Evolutionary conservation across 2,888 invertebrate genomes (phyloP).

Genomic region (Melanostoma scalare): DNA sequence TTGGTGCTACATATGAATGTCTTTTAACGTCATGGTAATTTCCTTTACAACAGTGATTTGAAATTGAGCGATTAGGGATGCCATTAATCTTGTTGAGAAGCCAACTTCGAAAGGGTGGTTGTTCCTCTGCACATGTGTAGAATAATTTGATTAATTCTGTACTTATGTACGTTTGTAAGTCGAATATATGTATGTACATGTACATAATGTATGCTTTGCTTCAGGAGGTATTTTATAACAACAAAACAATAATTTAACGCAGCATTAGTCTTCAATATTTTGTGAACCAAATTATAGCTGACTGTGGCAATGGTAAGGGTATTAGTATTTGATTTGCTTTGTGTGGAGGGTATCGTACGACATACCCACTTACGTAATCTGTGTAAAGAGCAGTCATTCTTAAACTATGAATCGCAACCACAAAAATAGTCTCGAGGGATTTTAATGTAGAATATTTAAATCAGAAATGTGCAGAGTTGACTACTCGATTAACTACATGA

Average conservation of each 20-base stretch:
- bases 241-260: background rate
- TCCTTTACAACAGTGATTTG: constrained; percentile 29
- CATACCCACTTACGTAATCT: too few species aligned
- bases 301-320: background rate
- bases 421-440: too few species aligned
- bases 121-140: background rate
- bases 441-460: too few species aligned
- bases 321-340: too few species aligned
- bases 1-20: background rate
- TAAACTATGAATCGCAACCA: too few species aligned
- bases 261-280: constrained; percentile 1
- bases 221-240: constrained; percentile 1
- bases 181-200: too few species aligned
- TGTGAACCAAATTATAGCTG: background rate
- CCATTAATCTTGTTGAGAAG: constrained; percentile 19
- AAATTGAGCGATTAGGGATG: constrained; percentile 31
- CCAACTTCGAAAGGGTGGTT: background rate
- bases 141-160: background rate
- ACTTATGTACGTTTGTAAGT: background rate
- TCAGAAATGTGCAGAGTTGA: too few species aligned
- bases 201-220: background rate
- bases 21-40: constrained; percentile 3
- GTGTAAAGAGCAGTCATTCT: too few species aligned
- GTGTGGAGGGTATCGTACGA: too few species aligned
- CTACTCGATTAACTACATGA: too few species aligned